Percentiles rank a stretch among this genome's conserved stretches.
These are phyloP conservation scores for Bellardia bayeri DNA, from an alignment of 2,888 invertebrate genomes.

Conservation along the genomic window DNA sequence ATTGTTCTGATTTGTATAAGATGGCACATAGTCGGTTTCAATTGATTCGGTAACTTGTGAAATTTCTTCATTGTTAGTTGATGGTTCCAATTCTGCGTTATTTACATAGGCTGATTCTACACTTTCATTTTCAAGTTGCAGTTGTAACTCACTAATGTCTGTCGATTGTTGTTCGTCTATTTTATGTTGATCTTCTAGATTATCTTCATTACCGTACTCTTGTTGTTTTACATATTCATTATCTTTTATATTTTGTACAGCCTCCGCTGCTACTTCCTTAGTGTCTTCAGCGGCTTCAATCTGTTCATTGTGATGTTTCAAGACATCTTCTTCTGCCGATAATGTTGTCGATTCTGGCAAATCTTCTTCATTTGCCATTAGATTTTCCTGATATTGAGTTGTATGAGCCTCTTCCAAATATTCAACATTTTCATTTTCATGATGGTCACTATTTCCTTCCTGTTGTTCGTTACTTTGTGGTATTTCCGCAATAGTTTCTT, in stretches of 20 bases:
- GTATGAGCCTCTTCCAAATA: not conserved
- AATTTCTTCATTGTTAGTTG: conserved; percentile 40
- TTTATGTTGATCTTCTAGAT: not conserved
- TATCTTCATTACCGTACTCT: not conserved
- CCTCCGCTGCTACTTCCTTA: not conserved
- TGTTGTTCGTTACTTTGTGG: conserved; percentile 11
- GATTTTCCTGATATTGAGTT: not conserved
- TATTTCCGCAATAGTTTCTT: not conserved
- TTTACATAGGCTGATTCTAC: conserved; percentile 36
- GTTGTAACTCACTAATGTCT: conserved; percentile 36
- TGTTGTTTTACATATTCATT: not conserved
- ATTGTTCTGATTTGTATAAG: conserved; percentile 46
- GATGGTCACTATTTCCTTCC: not conserved
- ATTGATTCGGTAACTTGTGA: conserved; percentile 59
- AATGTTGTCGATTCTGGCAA: conserved; percentile 13
- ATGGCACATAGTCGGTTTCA: conserved; percentile 44
- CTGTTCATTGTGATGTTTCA: conserved; percentile 2
- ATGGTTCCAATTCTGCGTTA: conserved; percentile 57
- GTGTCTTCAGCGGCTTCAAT: conserved; percentile 3
- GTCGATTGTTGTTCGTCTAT: not conserved
- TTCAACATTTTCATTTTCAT: not conserved
- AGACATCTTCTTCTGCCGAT: not conserved
- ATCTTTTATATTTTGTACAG: not conserved
- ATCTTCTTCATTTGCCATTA: not conserved
- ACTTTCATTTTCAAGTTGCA: conserved; percentile 11